Evolutionary conservation across 2,888 invertebrate species (phyloP).

Genomic region (Rhagophthalmus giganteus): DNA sequence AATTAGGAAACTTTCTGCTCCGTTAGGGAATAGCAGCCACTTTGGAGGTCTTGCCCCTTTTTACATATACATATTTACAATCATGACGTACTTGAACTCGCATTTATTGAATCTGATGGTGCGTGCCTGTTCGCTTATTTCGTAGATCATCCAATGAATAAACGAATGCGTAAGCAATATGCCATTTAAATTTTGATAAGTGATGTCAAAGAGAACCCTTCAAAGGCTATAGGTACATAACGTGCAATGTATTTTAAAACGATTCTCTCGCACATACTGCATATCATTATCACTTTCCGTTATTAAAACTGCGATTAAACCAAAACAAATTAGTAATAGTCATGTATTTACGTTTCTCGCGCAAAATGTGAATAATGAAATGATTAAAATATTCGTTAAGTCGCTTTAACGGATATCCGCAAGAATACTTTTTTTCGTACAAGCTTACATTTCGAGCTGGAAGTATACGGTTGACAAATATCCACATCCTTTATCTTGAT

Average conservation of each 20-base stretch:
- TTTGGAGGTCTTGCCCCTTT: constrained; percentile 24
- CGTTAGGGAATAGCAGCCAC: constrained; percentile 37
- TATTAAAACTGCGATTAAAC: too few species aligned
- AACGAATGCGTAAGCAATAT: constrained; percentile 16
- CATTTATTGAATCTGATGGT: constrained; percentile 12
- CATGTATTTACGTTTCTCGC: too few species aligned
- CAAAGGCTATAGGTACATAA: not conserved
- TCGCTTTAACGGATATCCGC: too few species aligned
- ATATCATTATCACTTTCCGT: too few species aligned
- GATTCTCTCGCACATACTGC: too few species aligned
- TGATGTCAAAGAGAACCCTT: not conserved
- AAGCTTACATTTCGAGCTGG: too few species aligned
- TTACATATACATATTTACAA: constrained; percentile 27
- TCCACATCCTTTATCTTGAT: too few species aligned
- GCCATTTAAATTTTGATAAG: constrained; percentile 22
- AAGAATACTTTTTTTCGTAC: too few species aligned
- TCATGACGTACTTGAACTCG: constrained; percentile 18
- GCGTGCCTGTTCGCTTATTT: constrained; percentile 16
- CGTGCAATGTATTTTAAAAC: not conserved
- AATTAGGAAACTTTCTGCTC: constrained; percentile 44
- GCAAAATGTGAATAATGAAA: too few species aligned
- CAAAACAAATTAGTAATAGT: too few species aligned
- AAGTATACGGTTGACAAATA: too few species aligned
- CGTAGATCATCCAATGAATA: constrained; percentile 19
- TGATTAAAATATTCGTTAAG: too few species aligned